Evolutionary conservation across 1,140 invertebrate genomes (phyloP).

Genomic region (Dryas iulia): DNA sequence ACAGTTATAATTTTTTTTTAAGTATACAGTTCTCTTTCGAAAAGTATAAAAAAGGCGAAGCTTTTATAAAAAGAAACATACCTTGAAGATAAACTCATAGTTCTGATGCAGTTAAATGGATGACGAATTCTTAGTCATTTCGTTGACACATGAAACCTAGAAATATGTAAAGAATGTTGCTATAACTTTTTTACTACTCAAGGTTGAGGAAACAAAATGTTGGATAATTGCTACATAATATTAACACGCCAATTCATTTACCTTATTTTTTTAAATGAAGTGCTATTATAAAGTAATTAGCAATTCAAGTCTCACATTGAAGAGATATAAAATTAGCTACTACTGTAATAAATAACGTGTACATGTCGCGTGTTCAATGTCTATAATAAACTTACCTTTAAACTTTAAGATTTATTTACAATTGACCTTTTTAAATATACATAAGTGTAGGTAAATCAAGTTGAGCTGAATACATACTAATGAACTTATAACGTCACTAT

Average conservation of each 20-base stretch:
- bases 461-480: slow-evolving; percentile 11
- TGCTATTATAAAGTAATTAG: neutral
- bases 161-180: neutral
- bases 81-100: too few relatives aligned
- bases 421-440: slow-evolving; percentile 15
- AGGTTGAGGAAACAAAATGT: too few relatives aligned
- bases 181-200: too few relatives aligned
- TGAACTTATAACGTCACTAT: neutral
- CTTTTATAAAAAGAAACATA: too few relatives aligned
- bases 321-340: neutral
- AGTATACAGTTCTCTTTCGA: too few relatives aligned
- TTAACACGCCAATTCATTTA: too few relatives aligned
- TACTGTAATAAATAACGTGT: neutral
- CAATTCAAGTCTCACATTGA: neutral
- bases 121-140: neutral
- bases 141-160: neutral
- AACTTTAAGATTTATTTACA: slow-evolving; percentile 19
- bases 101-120: neutral
- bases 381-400: slow-evolving; percentile 9
- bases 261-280: neutral
- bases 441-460: slow-evolving; percentile 16
- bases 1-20: too few relatives aligned
- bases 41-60: too few relatives aligned
- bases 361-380: neutral
- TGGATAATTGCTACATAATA: too few relatives aligned